Percentiles rank a stretch among this genome's conserved stretches.
Evolutionary conservation across 2,888 invertebrate genomes (phyloP).

Genomic region (Buathra laborator): DNA sequence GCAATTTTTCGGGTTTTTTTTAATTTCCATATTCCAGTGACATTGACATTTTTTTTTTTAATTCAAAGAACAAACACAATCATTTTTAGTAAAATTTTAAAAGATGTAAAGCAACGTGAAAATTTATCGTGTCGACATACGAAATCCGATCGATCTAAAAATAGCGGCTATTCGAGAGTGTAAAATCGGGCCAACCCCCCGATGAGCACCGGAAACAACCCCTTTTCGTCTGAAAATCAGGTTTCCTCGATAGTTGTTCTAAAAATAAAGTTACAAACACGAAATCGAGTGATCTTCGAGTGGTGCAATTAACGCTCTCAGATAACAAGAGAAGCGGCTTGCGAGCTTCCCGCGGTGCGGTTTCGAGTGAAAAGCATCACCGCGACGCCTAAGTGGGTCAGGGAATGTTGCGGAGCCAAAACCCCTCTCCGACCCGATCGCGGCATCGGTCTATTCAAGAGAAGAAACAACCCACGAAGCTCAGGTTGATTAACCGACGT

Average conservation of each 20-base stretch:
- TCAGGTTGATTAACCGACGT: slow-evolving; percentile 30
- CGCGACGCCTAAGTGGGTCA: slow-evolving; percentile 77
- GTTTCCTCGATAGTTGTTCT: slow-evolving; percentile 14
- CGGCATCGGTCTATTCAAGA: background rate
- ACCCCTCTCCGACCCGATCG: background rate
- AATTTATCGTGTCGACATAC: background rate
- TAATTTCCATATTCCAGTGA: slow-evolving; percentile 17
- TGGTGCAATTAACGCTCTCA: slow-evolving; percentile 42
- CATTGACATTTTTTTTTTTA: background rate
- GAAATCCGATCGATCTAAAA: background rate
- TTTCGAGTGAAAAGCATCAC: background rate
- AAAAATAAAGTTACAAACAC: slow-evolving; percentile 14
- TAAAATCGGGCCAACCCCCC: background rate
- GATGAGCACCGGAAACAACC: slow-evolving; percentile 3
- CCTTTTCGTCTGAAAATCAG: slow-evolving; percentile 10
- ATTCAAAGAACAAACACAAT: background rate
- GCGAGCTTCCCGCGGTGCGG: background rate
- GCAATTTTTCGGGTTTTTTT: slow-evolving; percentile 2
- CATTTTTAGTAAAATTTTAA: no score
- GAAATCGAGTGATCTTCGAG: slow-evolving; percentile 32
- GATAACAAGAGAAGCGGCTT: slow-evolving; percentile 17
- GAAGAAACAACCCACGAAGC: slow-evolving; percentile 25
- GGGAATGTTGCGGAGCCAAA: slow-evolving; percentile 65
- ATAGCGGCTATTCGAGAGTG: background rate
- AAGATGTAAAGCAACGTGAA: background rate